Percentiles rank a stretch among this genome's conserved stretches.
These are phyloP conservation scores for Scomberomorus guttatus DNA, from an alignment of 2,797 vertebrate species.

Conservation along the genomic window DNA sequence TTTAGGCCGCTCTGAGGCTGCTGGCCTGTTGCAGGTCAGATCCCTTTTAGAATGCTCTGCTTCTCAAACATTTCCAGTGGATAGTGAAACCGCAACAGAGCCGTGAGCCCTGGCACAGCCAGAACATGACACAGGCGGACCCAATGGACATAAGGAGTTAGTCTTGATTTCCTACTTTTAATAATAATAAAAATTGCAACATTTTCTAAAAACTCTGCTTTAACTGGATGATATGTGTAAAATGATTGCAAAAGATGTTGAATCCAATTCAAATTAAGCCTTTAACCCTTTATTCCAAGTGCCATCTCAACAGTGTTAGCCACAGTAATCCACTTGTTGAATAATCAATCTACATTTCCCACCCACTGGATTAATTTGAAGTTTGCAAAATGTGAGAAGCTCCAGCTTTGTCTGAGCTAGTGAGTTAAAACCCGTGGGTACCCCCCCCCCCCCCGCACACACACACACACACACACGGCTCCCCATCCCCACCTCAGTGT, in stretches of 20 bases:
- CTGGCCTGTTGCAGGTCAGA: no score
- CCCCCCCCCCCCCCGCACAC: conserved; percentile 6
- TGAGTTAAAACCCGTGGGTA: conserved; percentile 38
- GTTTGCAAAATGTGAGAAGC: conserved; percentile 27
- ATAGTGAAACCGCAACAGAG: no score
- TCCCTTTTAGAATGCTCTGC: no score
- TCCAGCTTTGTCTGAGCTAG: conserved; percentile 19
- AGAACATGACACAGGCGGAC: no score
- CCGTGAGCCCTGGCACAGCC: no score
- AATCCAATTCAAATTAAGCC: neutral
- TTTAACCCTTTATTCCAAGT: neutral
- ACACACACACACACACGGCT: conserved; percentile 11
- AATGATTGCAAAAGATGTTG: neutral
- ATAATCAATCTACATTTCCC: conserved; percentile 34
- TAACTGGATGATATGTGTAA: neutral
- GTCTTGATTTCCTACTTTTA: no score
- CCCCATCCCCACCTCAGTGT: conserved; percentile 41
- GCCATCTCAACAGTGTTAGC: neutral
- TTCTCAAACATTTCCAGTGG: no score
- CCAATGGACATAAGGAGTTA: no score
- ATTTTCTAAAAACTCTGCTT: neutral
- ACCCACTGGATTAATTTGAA: conserved; percentile 31
- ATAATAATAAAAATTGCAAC: no score
- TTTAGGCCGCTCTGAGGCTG: no score
- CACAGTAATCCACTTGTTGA: conserved; percentile 24